These are phyloP conservation scores for Magallana angulata DNA, from an alignment of 1,140 invertebrate genomes.

Conservation along the genomic window DNA sequence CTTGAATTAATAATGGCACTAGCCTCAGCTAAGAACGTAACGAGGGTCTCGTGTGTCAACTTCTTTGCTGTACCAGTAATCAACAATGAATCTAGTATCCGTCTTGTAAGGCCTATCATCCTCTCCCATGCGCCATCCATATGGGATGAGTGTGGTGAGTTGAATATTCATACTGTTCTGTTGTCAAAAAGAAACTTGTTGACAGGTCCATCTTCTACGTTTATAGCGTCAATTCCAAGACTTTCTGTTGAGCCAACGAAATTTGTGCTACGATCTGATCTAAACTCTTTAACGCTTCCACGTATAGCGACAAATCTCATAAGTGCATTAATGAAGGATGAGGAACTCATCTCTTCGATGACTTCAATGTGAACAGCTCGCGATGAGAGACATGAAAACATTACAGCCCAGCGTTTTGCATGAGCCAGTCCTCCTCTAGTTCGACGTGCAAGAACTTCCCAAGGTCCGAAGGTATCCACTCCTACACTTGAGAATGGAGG, in stretches of 20 bases:
- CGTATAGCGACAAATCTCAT: conserved; percentile 34
- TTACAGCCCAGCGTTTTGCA: no score
- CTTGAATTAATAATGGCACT: conserved; percentile 32
- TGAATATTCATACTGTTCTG: conserved; percentile 36
- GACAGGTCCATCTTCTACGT: conserved; percentile 27
- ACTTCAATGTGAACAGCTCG: no score
- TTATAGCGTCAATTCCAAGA: background rate
- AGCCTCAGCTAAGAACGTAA: conserved; percentile 40
- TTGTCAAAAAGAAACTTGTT: conserved; percentile 29
- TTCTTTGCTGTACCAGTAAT: background rate
- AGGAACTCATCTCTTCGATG: no score
- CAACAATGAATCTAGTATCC: conserved; percentile 45
- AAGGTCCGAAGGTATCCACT: no score
- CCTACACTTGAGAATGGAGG: no score
- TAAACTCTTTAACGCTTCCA: background rate
- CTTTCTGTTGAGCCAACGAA: conserved; percentile 48
- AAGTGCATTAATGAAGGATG: conserved; percentile 51
- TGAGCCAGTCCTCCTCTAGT: no score
- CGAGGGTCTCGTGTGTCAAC: conserved; percentile 29
- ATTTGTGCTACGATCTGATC: conserved; percentile 57
- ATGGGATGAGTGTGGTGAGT: conserved; percentile 39
- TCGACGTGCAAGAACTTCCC: no score
- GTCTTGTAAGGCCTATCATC: conserved; percentile 47
- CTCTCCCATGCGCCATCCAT: conserved; percentile 56
- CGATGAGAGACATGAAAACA: no score